These are phyloP conservation scores for Clepsis dumicolana DNA, from an alignment of 2,888 invertebrate species.

Conservation along the genomic window DNA sequence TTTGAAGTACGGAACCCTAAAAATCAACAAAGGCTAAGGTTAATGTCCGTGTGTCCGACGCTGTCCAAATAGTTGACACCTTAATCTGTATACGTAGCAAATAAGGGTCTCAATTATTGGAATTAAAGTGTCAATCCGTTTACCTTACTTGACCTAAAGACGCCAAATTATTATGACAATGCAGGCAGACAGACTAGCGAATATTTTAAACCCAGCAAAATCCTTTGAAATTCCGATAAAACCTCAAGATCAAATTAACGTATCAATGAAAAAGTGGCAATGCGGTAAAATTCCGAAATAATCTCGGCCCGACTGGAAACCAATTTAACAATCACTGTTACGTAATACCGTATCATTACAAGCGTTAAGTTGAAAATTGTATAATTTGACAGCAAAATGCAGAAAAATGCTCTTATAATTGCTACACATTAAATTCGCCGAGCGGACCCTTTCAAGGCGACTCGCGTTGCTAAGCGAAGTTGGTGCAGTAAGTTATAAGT, in stretches of 20 bases:
- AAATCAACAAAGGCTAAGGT: no score
- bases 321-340: conserved; percentile 14
- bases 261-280: conserved; percentile 45
- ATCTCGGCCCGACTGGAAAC: conserved; percentile 42
- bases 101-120: no score
- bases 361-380: conserved; percentile 34
- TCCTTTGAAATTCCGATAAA: conserved; percentile 26
- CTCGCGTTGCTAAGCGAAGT: conserved; percentile 50
- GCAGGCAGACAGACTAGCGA: background rate
- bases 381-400: conserved; percentile 43
- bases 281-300: conserved; percentile 47
- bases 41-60: no score
- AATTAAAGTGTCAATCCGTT: no score
- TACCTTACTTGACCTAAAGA: no score
- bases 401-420: conserved; percentile 56
- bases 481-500: conserved; percentile 17
- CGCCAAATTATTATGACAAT: background rate
- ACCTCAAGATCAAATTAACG: conserved; percentile 36
- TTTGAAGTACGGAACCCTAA: no score
- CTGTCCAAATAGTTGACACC: no score
- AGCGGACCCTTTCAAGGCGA: conserved; percentile 65
- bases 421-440: conserved; percentile 63
- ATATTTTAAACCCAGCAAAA: conserved; percentile 9
- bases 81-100: no score
- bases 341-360: conserved; percentile 15